phyloP scores from a whole-genome alignment of 1,140 invertebrate genomes.

The Bacillus rossius region DNA sequence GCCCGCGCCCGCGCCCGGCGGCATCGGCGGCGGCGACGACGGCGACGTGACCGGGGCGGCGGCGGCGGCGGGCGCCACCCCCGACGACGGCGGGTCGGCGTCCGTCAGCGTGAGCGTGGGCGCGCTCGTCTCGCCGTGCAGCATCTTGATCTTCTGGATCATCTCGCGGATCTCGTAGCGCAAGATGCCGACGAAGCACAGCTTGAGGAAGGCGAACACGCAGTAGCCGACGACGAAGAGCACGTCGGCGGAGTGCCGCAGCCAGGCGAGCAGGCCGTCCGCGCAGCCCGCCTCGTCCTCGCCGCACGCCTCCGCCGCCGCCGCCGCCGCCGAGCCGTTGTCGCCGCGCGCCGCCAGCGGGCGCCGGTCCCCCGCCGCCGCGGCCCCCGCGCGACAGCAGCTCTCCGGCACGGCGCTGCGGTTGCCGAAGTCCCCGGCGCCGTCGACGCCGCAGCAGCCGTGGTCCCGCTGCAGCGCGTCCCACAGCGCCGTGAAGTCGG shows the following conservation, averaged over 20 bases:
- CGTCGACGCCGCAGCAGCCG: slow-evolving; percentile 71
- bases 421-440: slow-evolving; percentile 55
- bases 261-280: slow-evolving; percentile 61
- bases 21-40: background rate
- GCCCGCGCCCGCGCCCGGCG: background rate
- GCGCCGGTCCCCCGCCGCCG: slow-evolving; percentile 10
- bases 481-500: slow-evolving; percentile 71
- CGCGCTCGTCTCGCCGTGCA: slow-evolving; percentile 42
- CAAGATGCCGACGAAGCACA: slow-evolving; percentile 84
- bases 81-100: slow-evolving; percentile 25
- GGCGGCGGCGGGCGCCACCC: slow-evolving; percentile 6
- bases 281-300: slow-evolving; percentile 49
- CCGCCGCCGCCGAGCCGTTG: slow-evolving; percentile 8
- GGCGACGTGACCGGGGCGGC: background rate
- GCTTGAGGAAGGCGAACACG: slow-evolving; percentile 83
- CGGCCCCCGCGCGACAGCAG: slow-evolving; percentile 43
- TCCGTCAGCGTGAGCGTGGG: slow-evolving; percentile 22
- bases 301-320: slow-evolving; percentile 1
- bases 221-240: slow-evolving; percentile 84
- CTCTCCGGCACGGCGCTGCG: slow-evolving; percentile 56
- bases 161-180: slow-evolving; percentile 61
- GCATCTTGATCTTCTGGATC: slow-evolving; percentile 78
- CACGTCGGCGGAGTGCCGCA: slow-evolving; percentile 69
- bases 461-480: slow-evolving; percentile 70
- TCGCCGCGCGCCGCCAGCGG: background rate